A percentile compares a stretch with the other conserved stretches of the same genome.
Conservation (phyloP, 2,888 invertebrate genomes). For the Stenurella melanura region DNA sequence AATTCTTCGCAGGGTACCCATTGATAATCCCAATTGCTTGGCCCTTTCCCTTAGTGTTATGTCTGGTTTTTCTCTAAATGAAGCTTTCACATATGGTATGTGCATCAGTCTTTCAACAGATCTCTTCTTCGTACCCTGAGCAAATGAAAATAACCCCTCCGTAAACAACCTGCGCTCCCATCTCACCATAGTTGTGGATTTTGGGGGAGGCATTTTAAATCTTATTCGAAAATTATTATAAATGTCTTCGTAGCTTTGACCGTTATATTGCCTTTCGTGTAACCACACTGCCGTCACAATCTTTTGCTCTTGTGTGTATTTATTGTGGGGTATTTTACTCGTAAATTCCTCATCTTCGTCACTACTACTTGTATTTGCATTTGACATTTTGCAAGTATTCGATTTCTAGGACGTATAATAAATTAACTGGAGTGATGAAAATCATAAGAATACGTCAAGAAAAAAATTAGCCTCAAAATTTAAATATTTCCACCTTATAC, state of each 20-base stretch:
- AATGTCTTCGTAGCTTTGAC: constrained; percentile 69
- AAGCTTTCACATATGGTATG: constrained; percentile 16
- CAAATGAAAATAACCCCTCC: not conserved
- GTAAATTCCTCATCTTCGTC: not conserved
- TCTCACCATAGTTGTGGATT: constrained; percentile 58
- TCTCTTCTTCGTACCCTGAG: not conserved
- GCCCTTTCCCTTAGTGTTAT: constrained; percentile 13
- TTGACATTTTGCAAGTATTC: too few species aligned
- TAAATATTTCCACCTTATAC: too few species aligned
- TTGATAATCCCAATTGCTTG: constrained; percentile 2
- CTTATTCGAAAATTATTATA: constrained; percentile 72
- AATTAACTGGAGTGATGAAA: too few species aligned
- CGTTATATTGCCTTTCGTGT: constrained; percentile 72
- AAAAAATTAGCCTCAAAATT: too few species aligned
- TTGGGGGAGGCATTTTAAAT: constrained; percentile 72
- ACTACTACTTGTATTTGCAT: too few species aligned
- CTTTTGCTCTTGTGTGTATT: constrained; percentile 72
- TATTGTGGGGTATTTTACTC: not conserved
- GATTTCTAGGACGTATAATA: too few species aligned
- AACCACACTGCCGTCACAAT: constrained; percentile 75
- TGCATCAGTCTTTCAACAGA: not conserved
- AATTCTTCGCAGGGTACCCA: not conserved
- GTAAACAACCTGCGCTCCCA: constrained; percentile 58
- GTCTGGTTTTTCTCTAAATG: constrained; percentile 12
- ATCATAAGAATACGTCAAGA: too few species aligned